Percentiles rank a stretch among this genome's conserved stretches.
Evolutionary conservation across 2,888 invertebrate species (phyloP).

Genomic region (Maniola hyperantus): DNA sequence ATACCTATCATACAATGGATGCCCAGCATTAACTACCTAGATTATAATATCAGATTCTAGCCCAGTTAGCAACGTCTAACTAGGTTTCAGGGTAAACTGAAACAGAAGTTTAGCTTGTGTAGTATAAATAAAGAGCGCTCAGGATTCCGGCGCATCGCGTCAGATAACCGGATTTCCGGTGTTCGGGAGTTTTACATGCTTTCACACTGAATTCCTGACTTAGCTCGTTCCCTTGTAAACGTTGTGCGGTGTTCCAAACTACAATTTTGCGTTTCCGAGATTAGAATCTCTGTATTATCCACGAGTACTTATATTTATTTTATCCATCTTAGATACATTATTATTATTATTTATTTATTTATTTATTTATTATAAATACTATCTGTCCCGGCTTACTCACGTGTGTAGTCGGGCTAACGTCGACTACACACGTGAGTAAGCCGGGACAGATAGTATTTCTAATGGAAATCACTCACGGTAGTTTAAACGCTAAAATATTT

Average conservation of each 20-base stretch:
- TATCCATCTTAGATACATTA: neutral
- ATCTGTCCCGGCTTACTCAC: no score
- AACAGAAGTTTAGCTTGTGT: constrained; percentile 8
- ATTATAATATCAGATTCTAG: neutral
- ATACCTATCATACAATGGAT: no score
- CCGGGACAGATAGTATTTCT: no score
- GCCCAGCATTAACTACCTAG: neutral
- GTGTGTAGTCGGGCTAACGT: no score
- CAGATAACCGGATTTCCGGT: constrained; percentile 20
- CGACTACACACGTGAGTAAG: no score
- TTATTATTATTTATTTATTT: no score
- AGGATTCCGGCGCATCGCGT: constrained; percentile 7
- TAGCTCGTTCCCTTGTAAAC: neutral
- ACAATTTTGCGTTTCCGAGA: constrained; percentile 4
- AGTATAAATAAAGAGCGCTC: constrained; percentile 16
- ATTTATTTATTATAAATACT: no score
- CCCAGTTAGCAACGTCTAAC: constrained; percentile 5
- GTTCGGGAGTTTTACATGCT: constrained; percentile 20
- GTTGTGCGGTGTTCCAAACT: neutral
- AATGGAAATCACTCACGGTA: no score
- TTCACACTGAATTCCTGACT: constrained; percentile 14
- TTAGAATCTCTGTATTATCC: neutral
- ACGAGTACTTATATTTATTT: no score
- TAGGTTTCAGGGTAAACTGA: neutral
- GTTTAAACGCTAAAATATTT: no score